These are phyloP conservation scores for Entomobrya proxima DNA, from an alignment of 2,888 invertebrate genomes.

Conservation along the genomic window DNA sequence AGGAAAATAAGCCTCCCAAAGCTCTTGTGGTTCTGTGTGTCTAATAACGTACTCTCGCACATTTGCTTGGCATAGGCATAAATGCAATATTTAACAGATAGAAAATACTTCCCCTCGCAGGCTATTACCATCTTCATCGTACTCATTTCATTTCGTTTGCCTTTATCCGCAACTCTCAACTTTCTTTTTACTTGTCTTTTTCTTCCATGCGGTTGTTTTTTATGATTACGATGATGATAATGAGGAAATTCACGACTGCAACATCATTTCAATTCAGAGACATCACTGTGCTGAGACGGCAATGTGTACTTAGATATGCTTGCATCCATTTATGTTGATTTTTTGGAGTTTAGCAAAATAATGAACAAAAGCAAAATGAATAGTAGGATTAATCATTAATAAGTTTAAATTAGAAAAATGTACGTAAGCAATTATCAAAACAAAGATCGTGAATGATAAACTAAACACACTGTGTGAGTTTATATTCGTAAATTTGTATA, in stretches of 20 bases:
- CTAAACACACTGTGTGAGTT: background rate
- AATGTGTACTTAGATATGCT: too few species aligned
- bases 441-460: background rate
- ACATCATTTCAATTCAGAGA: background rate
- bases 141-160: constrained; percentile 26
- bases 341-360: too few species aligned
- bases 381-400: background rate
- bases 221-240: constrained; percentile 20
- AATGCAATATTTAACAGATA: constrained; percentile 16
- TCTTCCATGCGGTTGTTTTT: constrained; percentile 45
- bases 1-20: constrained; percentile 12
- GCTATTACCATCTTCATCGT: background rate
- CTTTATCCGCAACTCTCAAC: constrained; percentile 37
- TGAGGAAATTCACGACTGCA: constrained; percentile 23
- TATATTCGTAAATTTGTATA: constrained; percentile 25
- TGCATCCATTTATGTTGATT: too few species aligned
- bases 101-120: constrained; percentile 7
- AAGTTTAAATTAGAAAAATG: background rate
- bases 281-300: too few species aligned
- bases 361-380: background rate
- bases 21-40: constrained; percentile 18
- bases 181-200: constrained; percentile 54
- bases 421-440: background rate
- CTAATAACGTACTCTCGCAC: constrained; percentile 31
- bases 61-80: constrained; percentile 9